Evolutionary conservation across 2,888 invertebrate genomes (phyloP).

Genomic region (Cistogaster globosa): DNA sequence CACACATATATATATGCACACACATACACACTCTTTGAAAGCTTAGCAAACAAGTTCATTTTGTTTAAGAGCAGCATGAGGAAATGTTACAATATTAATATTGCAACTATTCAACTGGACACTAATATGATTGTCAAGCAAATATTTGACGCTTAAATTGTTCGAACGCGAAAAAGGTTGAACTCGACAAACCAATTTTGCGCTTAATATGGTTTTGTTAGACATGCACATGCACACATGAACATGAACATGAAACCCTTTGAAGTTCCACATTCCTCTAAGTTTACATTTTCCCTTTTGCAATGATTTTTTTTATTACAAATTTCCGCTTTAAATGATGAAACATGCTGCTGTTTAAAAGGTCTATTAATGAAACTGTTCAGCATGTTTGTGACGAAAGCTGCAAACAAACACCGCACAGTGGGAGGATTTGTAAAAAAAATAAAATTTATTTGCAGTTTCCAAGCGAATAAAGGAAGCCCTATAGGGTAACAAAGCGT

Average conservation of each 20-base stretch:
- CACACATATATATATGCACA: too few species aligned
- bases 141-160: conserved; percentile 78
- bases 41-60: neutral
- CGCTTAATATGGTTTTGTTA: conserved; percentile 46
- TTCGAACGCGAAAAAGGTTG: conserved; percentile 77
- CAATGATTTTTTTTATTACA: conserved; percentile 8
- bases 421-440: neutral
- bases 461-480: too few species aligned
- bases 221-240: neutral
- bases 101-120: conserved; percentile 70
- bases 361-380: conserved; percentile 15
- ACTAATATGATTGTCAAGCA: conserved; percentile 77
- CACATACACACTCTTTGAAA: neutral
- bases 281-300: neutral
- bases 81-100: conserved; percentile 55
- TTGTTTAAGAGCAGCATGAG: conserved; percentile 21
- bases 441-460: neutral
- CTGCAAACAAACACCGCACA: neutral
- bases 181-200: conserved; percentile 62
- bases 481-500: too few species aligned
- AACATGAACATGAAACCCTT: conserved; percentile 33
- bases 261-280: conserved; percentile 12
- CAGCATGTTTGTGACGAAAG: neutral
- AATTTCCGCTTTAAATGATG: conserved; percentile 25
- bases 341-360: conserved; percentile 10